phyloP scores from a whole-genome alignment of 2,797 vertebrate species.

The Brotula barbata region DNA sequence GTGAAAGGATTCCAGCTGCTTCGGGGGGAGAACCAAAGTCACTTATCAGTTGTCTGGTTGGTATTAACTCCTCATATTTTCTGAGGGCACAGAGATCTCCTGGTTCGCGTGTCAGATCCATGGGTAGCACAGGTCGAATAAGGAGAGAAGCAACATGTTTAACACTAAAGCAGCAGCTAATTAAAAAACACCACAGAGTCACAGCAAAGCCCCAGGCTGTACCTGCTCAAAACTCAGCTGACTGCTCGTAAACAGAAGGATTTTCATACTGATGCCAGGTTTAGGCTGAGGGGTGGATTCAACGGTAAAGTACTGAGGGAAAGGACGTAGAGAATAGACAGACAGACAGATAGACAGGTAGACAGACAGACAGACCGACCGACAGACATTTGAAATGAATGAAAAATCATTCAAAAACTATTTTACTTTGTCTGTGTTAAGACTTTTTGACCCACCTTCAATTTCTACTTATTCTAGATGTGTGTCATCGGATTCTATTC shows the following conservation, averaged over 20 bases:
- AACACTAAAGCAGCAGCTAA: conserved; percentile 51
- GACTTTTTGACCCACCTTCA: too few relatives aligned
- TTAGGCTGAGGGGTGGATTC: neutral
- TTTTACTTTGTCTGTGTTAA: too few relatives aligned
- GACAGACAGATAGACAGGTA: neutral
- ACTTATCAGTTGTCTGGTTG: conserved; percentile 50
- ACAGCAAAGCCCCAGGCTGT: conserved; percentile 35
- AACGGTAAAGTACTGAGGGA: neutral
- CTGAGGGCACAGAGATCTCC: conserved; percentile 28
- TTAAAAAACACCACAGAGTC: conserved; percentile 55
- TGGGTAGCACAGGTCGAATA: conserved; percentile 43
- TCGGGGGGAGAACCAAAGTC: conserved; percentile 30
- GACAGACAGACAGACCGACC: too few relatives aligned
- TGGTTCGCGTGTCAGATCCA: conserved; percentile 28
- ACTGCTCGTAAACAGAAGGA: too few relatives aligned
- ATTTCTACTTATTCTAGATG: too few relatives aligned
- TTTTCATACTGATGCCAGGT: too few relatives aligned
- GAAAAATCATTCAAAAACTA: too few relatives aligned
- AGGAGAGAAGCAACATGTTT: conserved; percentile 45
- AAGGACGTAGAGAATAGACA: neutral
- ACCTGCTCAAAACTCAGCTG: too few relatives aligned
- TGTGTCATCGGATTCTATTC: too few relatives aligned
- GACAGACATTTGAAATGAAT: too few relatives aligned
- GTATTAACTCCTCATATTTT: conserved; percentile 55
- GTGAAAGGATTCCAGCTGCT: conserved; percentile 43